Conservation (phyloP, 2,888 invertebrate genomes). For the Xanthostigma xanthostigma region DNA sequence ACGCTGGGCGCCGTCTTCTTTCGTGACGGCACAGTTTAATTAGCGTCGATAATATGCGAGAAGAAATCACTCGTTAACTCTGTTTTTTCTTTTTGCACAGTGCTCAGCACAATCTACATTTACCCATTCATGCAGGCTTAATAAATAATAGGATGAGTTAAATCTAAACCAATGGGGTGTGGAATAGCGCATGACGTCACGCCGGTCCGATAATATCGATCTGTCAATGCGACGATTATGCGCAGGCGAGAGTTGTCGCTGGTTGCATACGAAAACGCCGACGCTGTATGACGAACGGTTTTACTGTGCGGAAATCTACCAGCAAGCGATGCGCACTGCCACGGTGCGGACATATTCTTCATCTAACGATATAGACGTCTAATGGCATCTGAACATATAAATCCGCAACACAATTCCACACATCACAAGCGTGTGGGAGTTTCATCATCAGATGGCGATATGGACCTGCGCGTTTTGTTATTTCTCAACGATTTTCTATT, state of each 20-base stretch:
- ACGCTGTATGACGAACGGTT: too few species aligned
- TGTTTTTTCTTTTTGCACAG: conserved; percentile 14
- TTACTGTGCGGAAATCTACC: too few species aligned
- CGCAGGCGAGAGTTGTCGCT: conserved; percentile 16
- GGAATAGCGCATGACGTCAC: conserved; percentile 34
- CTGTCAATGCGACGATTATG: conserved; percentile 11
- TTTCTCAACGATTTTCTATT: too few species aligned
- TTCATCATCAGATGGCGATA: too few species aligned
- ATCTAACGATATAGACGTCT: too few species aligned
- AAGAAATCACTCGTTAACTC: conserved; percentile 4
- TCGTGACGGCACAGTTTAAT: not conserved
- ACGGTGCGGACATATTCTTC: too few species aligned
- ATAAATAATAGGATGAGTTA: conserved; percentile 41
- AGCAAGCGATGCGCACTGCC: too few species aligned
- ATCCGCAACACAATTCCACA: too few species aligned
- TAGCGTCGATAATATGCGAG: conserved; percentile 4
- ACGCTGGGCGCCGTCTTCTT: not conserved
- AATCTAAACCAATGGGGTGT: conserved; percentile 33
- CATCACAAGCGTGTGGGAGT: too few species aligned
- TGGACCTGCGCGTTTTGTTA: too few species aligned
- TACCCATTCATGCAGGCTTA: conserved; percentile 34
- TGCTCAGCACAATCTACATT: conserved; percentile 25
- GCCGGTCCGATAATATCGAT: conserved; percentile 33
- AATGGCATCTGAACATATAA: too few species aligned
- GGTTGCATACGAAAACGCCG: too few species aligned